phyloP scores from a whole-genome alignment of 2,888 invertebrate genomes.

The Scaptomyza cyrtandrae region DNA sequence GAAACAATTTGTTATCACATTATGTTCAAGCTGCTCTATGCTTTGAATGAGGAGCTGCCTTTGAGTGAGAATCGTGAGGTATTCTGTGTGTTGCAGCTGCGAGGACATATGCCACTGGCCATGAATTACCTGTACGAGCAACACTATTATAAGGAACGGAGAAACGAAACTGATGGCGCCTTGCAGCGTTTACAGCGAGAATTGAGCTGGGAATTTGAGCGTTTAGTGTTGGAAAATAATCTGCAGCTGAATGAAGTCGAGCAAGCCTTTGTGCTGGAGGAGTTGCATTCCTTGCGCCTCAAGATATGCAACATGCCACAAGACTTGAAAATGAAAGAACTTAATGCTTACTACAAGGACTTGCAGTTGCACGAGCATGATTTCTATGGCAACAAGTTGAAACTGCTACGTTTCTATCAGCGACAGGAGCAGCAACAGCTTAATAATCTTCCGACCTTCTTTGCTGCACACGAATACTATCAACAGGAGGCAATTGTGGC shows the following conservation, averaged over 20 bases:
- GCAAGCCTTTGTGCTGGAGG: constrained; percentile 58
- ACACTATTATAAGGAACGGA: constrained; percentile 51
- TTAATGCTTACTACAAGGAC: constrained; percentile 53
- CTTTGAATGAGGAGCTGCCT: constrained; percentile 64
- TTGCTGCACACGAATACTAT: constrained; percentile 54
- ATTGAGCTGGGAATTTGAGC: constrained; percentile 53
- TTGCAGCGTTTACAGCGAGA: constrained; percentile 50
- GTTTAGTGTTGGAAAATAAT: constrained; percentile 56
- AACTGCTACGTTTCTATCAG: constrained; percentile 58
- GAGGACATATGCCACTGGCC: constrained; percentile 73
- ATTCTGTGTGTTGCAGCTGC: constrained; percentile 65
- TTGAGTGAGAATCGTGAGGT: constrained; percentile 24
- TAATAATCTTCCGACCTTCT: constrained; percentile 34
- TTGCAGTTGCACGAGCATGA: constrained; percentile 46
- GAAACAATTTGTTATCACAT: constrained; percentile 76
- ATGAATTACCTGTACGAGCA: constrained; percentile 73
- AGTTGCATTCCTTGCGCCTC: constrained; percentile 61
- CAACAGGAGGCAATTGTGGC: constrained; percentile 59
- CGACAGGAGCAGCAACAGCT: constrained; percentile 51
- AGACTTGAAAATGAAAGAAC: constrained; percentile 29
- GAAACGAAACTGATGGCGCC: constrained; percentile 54
- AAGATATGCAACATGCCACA: constrained; percentile 76
- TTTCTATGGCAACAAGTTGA: constrained; percentile 72
- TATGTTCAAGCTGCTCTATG: constrained; percentile 75
- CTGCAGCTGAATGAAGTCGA: constrained; percentile 55